These are phyloP conservation scores for Seriola dumerili DNA, from an alignment of 2,113 vertebrate genomes.

Conservation along the genomic window DNA sequence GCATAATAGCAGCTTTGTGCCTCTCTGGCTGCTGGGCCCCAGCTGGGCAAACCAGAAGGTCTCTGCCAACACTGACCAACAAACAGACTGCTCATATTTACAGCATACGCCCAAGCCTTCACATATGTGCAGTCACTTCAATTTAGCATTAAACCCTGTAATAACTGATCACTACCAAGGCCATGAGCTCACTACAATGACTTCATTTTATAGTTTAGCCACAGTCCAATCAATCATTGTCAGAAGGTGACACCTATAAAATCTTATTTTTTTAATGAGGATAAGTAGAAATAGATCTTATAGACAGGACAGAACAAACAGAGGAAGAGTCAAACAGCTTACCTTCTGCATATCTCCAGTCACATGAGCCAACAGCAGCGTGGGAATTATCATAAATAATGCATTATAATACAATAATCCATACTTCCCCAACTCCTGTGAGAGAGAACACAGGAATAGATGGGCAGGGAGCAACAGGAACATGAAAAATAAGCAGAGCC, in stretches of 20 bases:
- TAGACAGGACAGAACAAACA: neutral
- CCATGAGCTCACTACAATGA: neutral
- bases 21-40: constrained; percentile 69
- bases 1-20: constrained; percentile 85
- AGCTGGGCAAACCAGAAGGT: constrained; percentile 73
- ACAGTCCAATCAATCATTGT: neutral
- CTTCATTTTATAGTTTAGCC: neutral
- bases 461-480: constrained; percentile 10
- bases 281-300: neutral
- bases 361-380: constrained; percentile 89
- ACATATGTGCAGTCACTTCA: constrained; percentile 25
- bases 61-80: constrained; percentile 72
- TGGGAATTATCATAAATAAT: constrained; percentile 97
- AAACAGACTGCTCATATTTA: constrained; percentile 60
- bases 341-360: constrained; percentile 96
- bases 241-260: too few relatives aligned
- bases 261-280: neutral
- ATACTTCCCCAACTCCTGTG: constrained; percentile 96
- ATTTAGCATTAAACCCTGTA: neutral
- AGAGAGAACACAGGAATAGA: constrained; percentile 37
- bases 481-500: constrained; percentile 28
- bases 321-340: constrained; percentile 22
- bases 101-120: constrained; percentile 45
- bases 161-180: neutral
- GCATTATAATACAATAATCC: constrained; percentile 98